Base-by-base conservation (phyloP, 2,113 vertebrate species). In the Malurus elegans region DNA sequence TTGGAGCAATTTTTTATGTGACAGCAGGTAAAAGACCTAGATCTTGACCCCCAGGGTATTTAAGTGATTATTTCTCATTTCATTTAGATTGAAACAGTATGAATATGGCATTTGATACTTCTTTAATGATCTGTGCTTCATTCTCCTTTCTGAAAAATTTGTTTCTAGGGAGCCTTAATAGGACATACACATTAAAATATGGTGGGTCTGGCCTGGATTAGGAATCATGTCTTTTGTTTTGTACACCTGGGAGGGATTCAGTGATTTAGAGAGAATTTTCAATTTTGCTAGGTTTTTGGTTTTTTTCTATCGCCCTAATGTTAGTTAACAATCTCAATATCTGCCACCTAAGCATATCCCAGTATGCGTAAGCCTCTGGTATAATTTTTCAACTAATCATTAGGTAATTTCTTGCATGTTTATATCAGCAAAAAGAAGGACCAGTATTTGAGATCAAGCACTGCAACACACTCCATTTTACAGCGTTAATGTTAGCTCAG, bases 11-110 rank as follows among this genome's bases (percentile, higher is more conserved):
- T 38, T 82, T 58, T 56, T 62, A 11, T 74, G 16, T 64, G 32
- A 86, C 32, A 83, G 51, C 65, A 81, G 56, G 60, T 84, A 64
- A 74, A 89, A 91, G 38, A 87, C 64, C 56, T 56, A 81, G 51
- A 91, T 86, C 42, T 21, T 81, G 64, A 71, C 17, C 42, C 57
- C 14, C 13, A 67, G 31, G 29, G 34, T 54, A 91, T 71, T 86
- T 47, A 71, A 62, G 12, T 91, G 36, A 81, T 91, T 71, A 85
- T 84, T 78, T 92, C 51, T 92, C 47, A 62, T 89, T 91, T 94
- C 25, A n/a, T 89, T 81, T 91, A 78, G 29, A 78, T 47, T 80
- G 65, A 81, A 87, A 91, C 10, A 74, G 69, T 71, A 62, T 47
- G 66, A 91, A 44, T 38, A 66, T 21, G 11, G 25, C 7, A 74